phyloP scores from a whole-genome alignment of 2,797 vertebrate species.

The Myiothlypis coronata region DNA sequence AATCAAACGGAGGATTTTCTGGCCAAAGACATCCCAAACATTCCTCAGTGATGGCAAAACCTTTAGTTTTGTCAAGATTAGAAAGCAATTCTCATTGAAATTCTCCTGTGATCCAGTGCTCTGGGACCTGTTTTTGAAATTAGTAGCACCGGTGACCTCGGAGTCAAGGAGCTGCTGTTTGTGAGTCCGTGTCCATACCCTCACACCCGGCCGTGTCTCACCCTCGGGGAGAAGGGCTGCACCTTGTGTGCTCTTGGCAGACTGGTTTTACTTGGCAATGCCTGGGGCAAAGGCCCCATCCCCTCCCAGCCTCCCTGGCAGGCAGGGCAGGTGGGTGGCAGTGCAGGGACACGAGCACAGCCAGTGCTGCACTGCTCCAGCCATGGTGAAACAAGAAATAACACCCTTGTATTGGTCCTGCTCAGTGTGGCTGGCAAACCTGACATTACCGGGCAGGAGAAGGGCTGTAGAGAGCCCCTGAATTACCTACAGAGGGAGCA shows the following conservation, averaged over 20 bases:
- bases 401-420: accelerated
- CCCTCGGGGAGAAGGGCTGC: accelerated
- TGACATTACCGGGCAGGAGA: not conserved
- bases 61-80: not conserved
- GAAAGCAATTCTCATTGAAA: not conserved
- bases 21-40: not conserved
- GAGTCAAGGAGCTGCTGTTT: not conserved
- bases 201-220: too few relatives aligned
- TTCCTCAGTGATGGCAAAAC: not conserved
- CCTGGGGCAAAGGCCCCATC: not conserved
- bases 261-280: not conserved
- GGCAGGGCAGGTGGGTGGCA: not conserved
- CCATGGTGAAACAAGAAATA: not conserved
- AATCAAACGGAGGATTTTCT: not conserved
- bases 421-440: accelerated
- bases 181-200: accelerated
- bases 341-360: accelerated
- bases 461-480: not conserved
- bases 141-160: not conserved
- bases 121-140: not conserved
- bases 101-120: not conserved
- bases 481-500: not conserved
- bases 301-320: not conserved
- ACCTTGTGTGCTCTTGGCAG: not conserved
- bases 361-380: not conserved